Conservation (phyloP, 2,888 invertebrate genomes). For the Lasioglossum morio region DNA sequence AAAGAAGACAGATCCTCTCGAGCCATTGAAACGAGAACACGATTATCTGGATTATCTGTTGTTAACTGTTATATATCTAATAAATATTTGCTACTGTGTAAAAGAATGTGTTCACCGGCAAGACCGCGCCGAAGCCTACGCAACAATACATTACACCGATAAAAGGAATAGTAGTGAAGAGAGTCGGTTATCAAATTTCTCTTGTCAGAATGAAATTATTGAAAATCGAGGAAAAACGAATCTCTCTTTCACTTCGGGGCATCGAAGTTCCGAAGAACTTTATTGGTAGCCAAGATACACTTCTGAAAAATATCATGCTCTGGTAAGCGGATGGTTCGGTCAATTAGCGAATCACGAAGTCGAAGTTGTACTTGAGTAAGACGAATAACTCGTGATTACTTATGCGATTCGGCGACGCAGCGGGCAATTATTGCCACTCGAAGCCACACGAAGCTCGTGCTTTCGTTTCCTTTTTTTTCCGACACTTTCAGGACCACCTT, state of each 20-base stretch:
- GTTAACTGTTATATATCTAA: too few species aligned
- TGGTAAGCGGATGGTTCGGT: neutral
- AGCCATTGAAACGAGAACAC: too few species aligned
- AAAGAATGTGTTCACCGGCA: too few species aligned
- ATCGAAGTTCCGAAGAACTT: neutral
- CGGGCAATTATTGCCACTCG: slow-evolving; percentile 31
- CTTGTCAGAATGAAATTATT: too few species aligned
- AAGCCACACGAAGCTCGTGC: slow-evolving; percentile 19
- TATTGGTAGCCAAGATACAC: neutral
- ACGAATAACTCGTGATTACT: neutral
- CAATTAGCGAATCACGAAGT: neutral
- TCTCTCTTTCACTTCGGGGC: too few species aligned
- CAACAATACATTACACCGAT: neutral
- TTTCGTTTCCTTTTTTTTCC: slow-evolving; percentile 31
- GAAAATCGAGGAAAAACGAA: too few species aligned
- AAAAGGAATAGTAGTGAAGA: neutral
- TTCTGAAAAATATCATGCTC: too few species aligned
- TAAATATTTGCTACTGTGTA: too few species aligned
- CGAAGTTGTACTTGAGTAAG: neutral
- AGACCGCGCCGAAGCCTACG: too few species aligned
- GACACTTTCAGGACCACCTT: slow-evolving; percentile 29
- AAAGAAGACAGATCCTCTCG: too few species aligned
- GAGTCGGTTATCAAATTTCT: too few species aligned
- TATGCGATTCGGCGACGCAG: neutral
- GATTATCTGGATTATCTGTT: too few species aligned